A percentile compares a stretch with the other conserved stretches of the same genome.
Conservation (phyloP, 2,888 invertebrate genomes). For the Polymixis lichenea region DNA sequence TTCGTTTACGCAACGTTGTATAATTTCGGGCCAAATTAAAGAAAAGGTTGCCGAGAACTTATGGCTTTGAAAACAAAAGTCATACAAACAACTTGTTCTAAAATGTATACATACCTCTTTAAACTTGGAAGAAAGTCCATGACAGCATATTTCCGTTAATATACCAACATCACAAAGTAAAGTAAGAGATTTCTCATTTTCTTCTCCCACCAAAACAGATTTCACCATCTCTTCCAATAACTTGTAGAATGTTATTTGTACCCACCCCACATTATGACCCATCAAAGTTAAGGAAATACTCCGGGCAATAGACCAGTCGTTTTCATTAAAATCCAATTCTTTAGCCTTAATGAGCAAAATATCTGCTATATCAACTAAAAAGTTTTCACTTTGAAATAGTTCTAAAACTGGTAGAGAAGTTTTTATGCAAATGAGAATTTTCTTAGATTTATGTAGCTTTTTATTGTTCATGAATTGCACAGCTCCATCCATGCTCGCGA, state of each 20-base stretch:
- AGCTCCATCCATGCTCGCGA: conserved; percentile 81
- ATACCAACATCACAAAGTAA: conserved; percentile 91
- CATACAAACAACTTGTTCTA: not conserved
- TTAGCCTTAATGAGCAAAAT: conserved; percentile 79
- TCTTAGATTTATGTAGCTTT: conserved; percentile 74
- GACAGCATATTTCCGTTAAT: conserved; percentile 92
- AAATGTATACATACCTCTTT: conserved; percentile 73
- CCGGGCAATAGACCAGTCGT: conserved; percentile 80
- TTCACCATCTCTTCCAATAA: conserved; percentile 89
- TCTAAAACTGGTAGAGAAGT: conserved; percentile 90
- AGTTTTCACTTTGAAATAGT: conserved; percentile 90
- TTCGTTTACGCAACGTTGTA: not conserved
- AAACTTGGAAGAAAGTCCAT: conserved; percentile 88
- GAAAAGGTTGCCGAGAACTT: not conserved
- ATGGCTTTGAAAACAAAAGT: not conserved
- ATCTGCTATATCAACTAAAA: conserved; percentile 86
- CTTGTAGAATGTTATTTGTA: conserved; percentile 89
- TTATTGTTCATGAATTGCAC: conserved; percentile 82
- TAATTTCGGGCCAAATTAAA: not conserved
- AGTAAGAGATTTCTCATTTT: conserved; percentile 87
- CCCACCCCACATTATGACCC: conserved; percentile 89
- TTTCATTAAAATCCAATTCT: conserved; percentile 79
- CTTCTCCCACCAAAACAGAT: conserved; percentile 89
- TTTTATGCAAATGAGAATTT: conserved; percentile 86
- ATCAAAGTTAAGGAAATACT: conserved; percentile 89